Evolutionary conservation across 2,113 vertebrate species (phyloP), one percentile per base, ranked within the genome.

Genomic region (Engystomops pustulosus): DNA sequence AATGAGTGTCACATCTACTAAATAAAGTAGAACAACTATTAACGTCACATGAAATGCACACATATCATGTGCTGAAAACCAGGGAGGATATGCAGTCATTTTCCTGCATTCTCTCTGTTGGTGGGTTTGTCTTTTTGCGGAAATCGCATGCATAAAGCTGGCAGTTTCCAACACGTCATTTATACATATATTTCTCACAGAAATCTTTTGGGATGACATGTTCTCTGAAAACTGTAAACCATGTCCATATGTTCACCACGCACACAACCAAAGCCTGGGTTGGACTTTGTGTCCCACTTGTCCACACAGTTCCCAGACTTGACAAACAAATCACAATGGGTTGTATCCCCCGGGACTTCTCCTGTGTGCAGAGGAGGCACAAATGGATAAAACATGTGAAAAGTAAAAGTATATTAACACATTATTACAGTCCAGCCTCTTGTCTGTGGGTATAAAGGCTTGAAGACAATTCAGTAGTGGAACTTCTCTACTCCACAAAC

Each of bases 151-250:
- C 10, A n/a, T 65, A 69, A n/a, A 69, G 67, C 20, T 38, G 67
- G 67, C 34, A 38, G 34, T 69, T 69, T 69, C 41, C 70, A 72
- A 20, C 38, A 72, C 70, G n/a, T 72, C 70, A 72, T 72, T 30
- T 62, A 62, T 32, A 44, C 38, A 71, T 47, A 47, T 74, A 51
- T 74, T 74, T 74, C 44, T 74, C 71, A 51, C 25, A 49, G 41
- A 49, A 74, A 74, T 74, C 71, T 74, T 41, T 49, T 74, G 44
- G 71, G 71, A 49, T 74, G 71, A 74, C 68, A 23, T 70, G 36
- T 44, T 74, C 71, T 32, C 71, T 74, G 71, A 30, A 49, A 30
- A 74, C 45, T 74, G 71, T 74, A 74, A 74, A 74, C 45, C 45
- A 74, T 49, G 44, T 74, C 71, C 71, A 32, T 74, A 74, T 74